These are phyloP conservation scores for Cybosia mesomella DNA, from an alignment of 2,888 invertebrate species.

Conservation along the genomic window DNA sequence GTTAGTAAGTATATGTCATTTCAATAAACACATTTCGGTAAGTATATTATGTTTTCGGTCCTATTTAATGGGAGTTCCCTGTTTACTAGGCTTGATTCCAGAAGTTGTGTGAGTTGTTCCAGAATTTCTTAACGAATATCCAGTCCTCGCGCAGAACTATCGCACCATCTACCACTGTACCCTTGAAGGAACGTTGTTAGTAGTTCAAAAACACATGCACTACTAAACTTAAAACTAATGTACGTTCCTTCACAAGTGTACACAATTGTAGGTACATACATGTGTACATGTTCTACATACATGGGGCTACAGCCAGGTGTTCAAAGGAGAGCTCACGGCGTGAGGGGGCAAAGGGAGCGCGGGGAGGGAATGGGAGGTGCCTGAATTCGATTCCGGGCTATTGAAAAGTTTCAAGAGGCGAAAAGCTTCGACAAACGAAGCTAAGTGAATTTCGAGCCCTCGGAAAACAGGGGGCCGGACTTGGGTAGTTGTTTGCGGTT, in stretches of 20 bases:
- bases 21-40: no score
- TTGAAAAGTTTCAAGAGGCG: conserved; percentile 88
- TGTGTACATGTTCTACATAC: conserved; percentile 55
- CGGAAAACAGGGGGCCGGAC: conserved; percentile 64
- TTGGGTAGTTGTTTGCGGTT: conserved; percentile 30
- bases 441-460: conserved; percentile 87
- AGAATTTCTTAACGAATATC: no score
- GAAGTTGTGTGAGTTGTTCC: no score
- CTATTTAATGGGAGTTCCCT: no score
- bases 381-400: conserved; percentile 85
- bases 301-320: conserved; percentile 64
- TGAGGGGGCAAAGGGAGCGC: conserved; percentile 24
- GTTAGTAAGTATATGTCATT: no score
- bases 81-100: no score
- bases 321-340: conserved; percentile 54
- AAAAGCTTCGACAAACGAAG: conserved; percentile 88
- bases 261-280: conserved; percentile 27
- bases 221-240: not conserved
- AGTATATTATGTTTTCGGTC: no score
- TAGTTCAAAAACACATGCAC: no score
- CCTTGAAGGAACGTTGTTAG: no score
- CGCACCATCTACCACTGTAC: no score
- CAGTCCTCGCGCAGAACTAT: no score
- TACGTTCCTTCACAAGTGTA: conserved; percentile 26
- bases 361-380: conserved; percentile 60